Percentiles rank a stretch among this genome's conserved stretches.
Evolutionary conservation across 2,797 vertebrate species (phyloP).

Genomic region (Thalassophryne amazonica): DNA sequence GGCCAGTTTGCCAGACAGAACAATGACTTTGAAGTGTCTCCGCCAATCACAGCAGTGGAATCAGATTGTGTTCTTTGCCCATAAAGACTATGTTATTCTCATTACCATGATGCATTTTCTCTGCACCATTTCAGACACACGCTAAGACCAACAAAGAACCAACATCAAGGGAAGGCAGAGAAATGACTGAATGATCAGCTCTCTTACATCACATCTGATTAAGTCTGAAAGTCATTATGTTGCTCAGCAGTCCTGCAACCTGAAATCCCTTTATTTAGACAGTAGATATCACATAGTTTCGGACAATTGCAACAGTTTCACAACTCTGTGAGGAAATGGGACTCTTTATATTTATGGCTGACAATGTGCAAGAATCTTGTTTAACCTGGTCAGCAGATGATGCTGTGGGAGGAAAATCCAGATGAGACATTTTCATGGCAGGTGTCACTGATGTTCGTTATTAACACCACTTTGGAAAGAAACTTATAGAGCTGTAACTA

Average conservation of each 20-base stretch:
- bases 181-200: not conserved
- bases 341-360: too few species aligned
- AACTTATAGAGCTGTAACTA: too few species aligned
- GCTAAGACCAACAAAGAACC: conserved; percentile 35
- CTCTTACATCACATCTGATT: conserved; percentile 23
- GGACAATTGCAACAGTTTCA: conserved; percentile 6
- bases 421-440: conserved; percentile 22
- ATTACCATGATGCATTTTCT: conserved; percentile 34
- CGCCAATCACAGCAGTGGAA: conserved; percentile 18
- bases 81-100: conserved; percentile 25
- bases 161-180: conserved; percentile 1
- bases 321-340: conserved; percentile 5
- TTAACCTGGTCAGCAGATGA: conserved; percentile 28
- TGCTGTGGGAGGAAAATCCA: not conserved
- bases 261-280: conserved; percentile 25
- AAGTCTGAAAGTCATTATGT: conserved; percentile 42
- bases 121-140: conserved; percentile 28
- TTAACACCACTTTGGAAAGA: conserved; percentile 5
- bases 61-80: conserved; percentile 27
- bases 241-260: conserved; percentile 1
- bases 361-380: too few species aligned
- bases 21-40: conserved; percentile 51
- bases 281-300: conserved; percentile 20
- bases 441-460: conserved; percentile 3
- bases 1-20: conserved; percentile 30